phyloP scores from a whole-genome alignment of 2,113 vertebrate species.

The Otolemur garnettii region DNA sequence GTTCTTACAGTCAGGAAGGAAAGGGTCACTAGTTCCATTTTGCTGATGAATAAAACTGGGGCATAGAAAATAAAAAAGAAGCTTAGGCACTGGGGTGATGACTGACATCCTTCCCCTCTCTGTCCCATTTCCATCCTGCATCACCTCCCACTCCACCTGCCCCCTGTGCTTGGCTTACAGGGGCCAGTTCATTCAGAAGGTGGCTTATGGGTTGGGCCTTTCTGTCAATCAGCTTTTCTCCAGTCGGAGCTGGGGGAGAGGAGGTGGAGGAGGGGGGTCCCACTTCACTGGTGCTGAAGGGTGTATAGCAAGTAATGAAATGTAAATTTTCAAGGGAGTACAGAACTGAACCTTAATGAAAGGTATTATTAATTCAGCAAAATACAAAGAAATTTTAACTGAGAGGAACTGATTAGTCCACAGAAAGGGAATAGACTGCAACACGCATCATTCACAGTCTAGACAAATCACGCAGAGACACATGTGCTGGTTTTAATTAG shows the following conservation, averaged over 20 bases:
- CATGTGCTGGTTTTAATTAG: constrained; percentile 79
- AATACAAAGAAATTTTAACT: constrained; percentile 82
- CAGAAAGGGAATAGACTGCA: constrained; percentile 79
- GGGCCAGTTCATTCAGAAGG: not conserved
- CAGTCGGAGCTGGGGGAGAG: not conserved
- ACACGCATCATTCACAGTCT: constrained; percentile 78
- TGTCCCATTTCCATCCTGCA: not conserved
- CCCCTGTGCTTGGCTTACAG: not conserved
- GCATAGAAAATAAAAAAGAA: not conserved
- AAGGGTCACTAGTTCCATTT: not conserved
- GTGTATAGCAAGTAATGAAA: constrained; percentile 16
- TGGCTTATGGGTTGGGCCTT: not conserved
- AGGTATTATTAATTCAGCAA: constrained; percentile 81
- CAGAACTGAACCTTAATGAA: constrained; percentile 77
- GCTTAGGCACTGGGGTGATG: not conserved
- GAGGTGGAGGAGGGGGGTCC: not conserved
- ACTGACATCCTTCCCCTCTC: not conserved
- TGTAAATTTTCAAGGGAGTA: constrained; percentile 43
- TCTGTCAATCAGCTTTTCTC: not conserved
- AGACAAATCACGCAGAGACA: constrained; percentile 80
- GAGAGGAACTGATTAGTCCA: constrained; percentile 80
- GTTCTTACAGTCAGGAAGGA: not conserved
- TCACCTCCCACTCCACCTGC: not conserved
- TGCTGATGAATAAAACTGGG: constrained; percentile 31
- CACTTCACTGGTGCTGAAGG: not conserved